Base-by-base conservation (phyloP, 2,797 vertebrate genomes). In the Bucorvus abyssinicus region DNA sequence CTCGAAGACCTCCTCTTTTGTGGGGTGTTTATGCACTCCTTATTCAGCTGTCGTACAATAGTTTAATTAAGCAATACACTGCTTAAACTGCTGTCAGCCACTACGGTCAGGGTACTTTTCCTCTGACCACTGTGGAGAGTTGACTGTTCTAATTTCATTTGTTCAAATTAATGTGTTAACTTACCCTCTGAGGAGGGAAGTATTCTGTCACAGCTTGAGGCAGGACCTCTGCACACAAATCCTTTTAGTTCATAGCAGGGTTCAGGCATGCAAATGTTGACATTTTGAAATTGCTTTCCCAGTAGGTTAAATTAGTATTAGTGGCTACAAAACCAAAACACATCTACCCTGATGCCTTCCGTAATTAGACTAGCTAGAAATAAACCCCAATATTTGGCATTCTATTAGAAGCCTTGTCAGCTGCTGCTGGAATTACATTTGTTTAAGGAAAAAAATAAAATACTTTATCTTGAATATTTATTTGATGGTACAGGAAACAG, bases 161-260 rank as follows among this genome's bases (percentile, higher is more conserved):
- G 63, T 75, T 94, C 95, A 94, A 94, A 97, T 97, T 96, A 97
- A 94, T 89, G 69, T 97, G 96, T 97, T 96, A 97, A 70, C 89
- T 97, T 40, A 40, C 73, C 74, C 90, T 93, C 89, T 87, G 82
- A 97, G 94, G 92, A 90, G 65, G 86, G 88, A 89, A 77, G 64
- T 78, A 95, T 91, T 85, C 69, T 96, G 88, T 92, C 91, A 89
- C 84, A 95, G 90, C 84, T 96, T 96, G 92, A 95, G 68, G 79
- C 83, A 83, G 88, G 84, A 94, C 87, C 94, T 96, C 84, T 85
- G 40, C 59, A 64, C 95, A 69, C 3, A 3, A 94, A 79, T 78
- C 86, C 65, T 77, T 96, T 96, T 89, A 91, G 84, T 92, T 92
- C 94, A 70, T 97, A 97, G 90, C 74, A 71, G 84, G 65, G 90